Conservation (phyloP, 2,888 invertebrate species). For the Nomada goodeniana region DNA sequence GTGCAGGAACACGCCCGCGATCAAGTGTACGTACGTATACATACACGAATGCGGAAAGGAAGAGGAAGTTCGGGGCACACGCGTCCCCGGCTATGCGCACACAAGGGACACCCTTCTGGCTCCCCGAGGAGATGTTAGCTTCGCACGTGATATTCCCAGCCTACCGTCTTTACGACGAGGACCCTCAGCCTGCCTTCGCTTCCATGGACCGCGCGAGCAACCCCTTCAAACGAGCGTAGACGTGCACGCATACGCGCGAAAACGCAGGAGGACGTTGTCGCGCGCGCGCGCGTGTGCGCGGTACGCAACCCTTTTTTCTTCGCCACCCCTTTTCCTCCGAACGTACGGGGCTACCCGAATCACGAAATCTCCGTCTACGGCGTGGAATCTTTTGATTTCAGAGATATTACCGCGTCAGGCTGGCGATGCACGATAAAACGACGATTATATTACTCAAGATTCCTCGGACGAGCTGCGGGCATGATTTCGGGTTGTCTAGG, state of each 20-base stretch:
- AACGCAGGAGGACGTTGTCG: background rate
- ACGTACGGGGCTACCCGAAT: slow-evolving; percentile 38
- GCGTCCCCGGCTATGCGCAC: slow-evolving; percentile 42
- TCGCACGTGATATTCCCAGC: slow-evolving; percentile 76
- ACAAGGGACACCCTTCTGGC: slow-evolving; percentile 53
- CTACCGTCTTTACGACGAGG: slow-evolving; percentile 70
- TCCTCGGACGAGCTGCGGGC: too few species aligned
- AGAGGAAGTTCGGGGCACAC: slow-evolving; percentile 27
- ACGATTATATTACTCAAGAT: background rate
- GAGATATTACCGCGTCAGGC: slow-evolving; percentile 2
- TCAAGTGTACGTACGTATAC: slow-evolving; percentile 22
- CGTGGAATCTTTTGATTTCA: slow-evolving; percentile 8
- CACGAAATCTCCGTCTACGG: slow-evolving; percentile 32
- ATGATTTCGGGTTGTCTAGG: too few species aligned
- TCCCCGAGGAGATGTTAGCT: slow-evolving; percentile 77
- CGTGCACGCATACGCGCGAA: background rate
- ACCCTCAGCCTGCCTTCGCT: slow-evolving; percentile 58
- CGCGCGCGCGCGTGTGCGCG: slow-evolving; percentile 1
- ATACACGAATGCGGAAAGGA: slow-evolving; percentile 7
- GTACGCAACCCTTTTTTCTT: slow-evolving; percentile 16
- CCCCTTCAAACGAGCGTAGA: slow-evolving; percentile 37
- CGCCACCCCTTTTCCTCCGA: slow-evolving; percentile 26
- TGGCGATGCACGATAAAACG: too few species aligned
- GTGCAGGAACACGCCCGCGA: slow-evolving; percentile 22
- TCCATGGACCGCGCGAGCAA: slow-evolving; percentile 42